phyloP scores from a whole-genome alignment of 2,888 invertebrate species.

The Trissonchulus sp. region DNA sequence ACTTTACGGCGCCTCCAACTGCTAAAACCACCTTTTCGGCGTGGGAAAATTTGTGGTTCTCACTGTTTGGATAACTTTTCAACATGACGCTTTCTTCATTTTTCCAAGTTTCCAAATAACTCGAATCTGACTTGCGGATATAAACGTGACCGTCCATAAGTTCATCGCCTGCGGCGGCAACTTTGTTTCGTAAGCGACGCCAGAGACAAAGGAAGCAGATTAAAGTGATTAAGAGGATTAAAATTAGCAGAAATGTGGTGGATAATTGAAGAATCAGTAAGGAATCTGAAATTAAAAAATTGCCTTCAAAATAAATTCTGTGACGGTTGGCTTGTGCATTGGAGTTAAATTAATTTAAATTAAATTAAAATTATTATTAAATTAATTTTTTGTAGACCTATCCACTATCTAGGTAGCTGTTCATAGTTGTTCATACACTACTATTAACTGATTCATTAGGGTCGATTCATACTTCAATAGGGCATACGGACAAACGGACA shows the following conservation, averaged over 20 bases:
- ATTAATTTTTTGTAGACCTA: too few relatives aligned
- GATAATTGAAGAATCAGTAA: background rate
- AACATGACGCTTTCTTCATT: background rate
- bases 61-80: background rate
- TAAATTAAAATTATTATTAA: too few relatives aligned
- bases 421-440: too few relatives aligned
- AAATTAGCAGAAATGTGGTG: background rate
- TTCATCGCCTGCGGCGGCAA: too few relatives aligned
- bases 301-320: too few relatives aligned
- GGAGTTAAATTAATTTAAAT: too few relatives aligned
- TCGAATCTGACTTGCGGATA: background rate
- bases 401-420: too few relatives aligned
- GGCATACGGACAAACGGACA: too few relatives aligned
- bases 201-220: background rate
- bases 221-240: background rate
- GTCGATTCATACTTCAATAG: too few relatives aligned
- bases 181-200: background rate
- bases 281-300: slow-evolving; percentile 1
- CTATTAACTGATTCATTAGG: too few relatives aligned
- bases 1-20: background rate
- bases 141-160: background rate
- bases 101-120: background rate
- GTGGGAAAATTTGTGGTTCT: background rate
- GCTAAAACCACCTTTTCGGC: background rate
- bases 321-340: too few relatives aligned